phyloP scores from a whole-genome alignment of 2,888 invertebrate species.

The Micoletzkya japonica region DNA sequence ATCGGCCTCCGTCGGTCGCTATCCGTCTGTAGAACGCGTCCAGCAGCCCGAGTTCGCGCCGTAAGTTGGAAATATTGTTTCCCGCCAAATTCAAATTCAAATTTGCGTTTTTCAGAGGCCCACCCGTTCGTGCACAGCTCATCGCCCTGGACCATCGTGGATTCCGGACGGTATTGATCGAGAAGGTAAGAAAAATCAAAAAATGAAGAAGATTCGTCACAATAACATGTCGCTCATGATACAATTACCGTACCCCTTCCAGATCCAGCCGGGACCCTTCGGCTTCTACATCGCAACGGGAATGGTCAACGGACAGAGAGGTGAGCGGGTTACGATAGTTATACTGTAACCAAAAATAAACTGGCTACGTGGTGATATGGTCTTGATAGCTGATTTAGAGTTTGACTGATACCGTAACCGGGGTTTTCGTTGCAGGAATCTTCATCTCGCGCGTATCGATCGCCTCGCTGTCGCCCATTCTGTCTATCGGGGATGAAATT shows the following conservation, averaged over 20 bases:
- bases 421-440: conserved; percentile 36
- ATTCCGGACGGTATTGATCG: conserved; percentile 46
- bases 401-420: background rate
- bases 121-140: conserved; percentile 44
- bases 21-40: conserved; percentile 27
- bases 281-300: conserved; percentile 57
- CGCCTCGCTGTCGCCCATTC: conserved; percentile 45
- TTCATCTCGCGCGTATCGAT: conserved; percentile 55
- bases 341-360: background rate
- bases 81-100: background rate
- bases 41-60: conserved; percentile 10
- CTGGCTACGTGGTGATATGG: background rate
- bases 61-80: background rate
- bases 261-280: conserved; percentile 51
- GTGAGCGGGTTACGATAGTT: conserved; percentile 32
- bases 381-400: background rate
- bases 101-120: background rate
- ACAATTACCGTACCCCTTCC: background rate
- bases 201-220: background rate
- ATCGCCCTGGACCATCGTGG: conserved; percentile 49
- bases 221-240: background rate
- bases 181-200: conserved; percentile 32
- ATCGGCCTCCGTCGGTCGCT: conserved; percentile 35
- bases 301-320: conserved; percentile 47
- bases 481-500: conserved; percentile 55